Evolutionary conservation across 23 tunicate genomes (phyloP).

Genomic region (Botrylloides violaceus): DNA sequence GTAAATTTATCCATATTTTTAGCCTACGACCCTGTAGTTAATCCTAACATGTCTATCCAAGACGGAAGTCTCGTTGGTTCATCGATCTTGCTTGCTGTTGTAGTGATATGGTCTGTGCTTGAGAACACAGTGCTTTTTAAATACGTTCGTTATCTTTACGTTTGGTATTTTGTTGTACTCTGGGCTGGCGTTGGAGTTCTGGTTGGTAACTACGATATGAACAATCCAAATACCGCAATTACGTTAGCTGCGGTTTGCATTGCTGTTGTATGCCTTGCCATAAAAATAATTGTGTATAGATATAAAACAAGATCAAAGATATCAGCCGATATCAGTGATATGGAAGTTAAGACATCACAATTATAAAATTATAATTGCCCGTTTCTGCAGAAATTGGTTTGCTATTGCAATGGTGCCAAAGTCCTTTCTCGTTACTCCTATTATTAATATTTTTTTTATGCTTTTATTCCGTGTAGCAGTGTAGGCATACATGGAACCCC

Average conservation of each 20-base stretch:
- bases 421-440: no score
- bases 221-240: constrained; percentile 2
- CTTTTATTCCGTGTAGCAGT: no score
- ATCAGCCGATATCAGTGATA: neutral
- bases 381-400: no score
- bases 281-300: neutral
- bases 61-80: neutral
- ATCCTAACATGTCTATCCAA: neutral
- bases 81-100: neutral
- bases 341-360: neutral
- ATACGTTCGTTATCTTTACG: neutral
- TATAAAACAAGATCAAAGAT: neutral
- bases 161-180: neutral
- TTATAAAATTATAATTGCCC: no score
- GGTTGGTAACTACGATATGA: constrained; percentile 4
- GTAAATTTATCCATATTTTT: neutral
- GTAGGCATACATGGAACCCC: no score
- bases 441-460: no score
- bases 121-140: neutral
- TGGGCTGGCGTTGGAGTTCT: constrained; percentile 2
- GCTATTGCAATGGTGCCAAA: no score
- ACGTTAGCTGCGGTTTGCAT: neutral
- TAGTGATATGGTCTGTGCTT: neutral
- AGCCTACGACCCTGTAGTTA: constrained; percentile 4
- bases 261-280: neutral